Evolutionary conservation across 2,113 vertebrate genomes (phyloP).

Genomic region (Mirza zaza): DNA sequence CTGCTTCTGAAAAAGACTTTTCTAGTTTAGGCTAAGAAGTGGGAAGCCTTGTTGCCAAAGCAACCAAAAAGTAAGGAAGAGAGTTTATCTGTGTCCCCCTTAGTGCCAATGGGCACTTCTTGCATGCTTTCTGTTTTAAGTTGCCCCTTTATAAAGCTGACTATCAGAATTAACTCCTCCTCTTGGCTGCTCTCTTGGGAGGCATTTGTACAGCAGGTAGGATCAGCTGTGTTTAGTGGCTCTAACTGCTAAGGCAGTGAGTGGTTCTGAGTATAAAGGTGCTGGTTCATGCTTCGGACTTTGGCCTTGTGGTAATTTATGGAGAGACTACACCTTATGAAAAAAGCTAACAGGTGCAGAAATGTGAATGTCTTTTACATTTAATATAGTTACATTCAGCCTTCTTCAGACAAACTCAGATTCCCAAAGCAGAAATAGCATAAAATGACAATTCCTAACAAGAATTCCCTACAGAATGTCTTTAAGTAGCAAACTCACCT

Average conservation of each 20-base stretch:
- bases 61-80: not conserved
- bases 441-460: not conserved
- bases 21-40: not conserved
- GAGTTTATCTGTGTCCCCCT: not conserved
- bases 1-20: not conserved
- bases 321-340: not conserved
- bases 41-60: not conserved
- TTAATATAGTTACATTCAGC: not conserved
- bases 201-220: not conserved
- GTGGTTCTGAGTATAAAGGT: not conserved
- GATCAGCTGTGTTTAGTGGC: not conserved
- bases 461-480: not conserved
- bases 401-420: not conserved
- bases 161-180: not conserved
- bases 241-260: not conserved
- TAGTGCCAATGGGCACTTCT: not conserved
- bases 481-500: not conserved
- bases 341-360: not conserved
- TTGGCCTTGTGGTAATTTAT: not conserved
- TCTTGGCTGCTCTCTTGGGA: not conserved
- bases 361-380: not conserved
- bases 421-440: not conserved
- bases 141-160: not conserved
- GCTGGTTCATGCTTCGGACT: not conserved
- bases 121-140: not conserved